phyloP scores from a whole-genome alignment of 2,113 vertebrate genomes.

The Bos indicus region DNA sequence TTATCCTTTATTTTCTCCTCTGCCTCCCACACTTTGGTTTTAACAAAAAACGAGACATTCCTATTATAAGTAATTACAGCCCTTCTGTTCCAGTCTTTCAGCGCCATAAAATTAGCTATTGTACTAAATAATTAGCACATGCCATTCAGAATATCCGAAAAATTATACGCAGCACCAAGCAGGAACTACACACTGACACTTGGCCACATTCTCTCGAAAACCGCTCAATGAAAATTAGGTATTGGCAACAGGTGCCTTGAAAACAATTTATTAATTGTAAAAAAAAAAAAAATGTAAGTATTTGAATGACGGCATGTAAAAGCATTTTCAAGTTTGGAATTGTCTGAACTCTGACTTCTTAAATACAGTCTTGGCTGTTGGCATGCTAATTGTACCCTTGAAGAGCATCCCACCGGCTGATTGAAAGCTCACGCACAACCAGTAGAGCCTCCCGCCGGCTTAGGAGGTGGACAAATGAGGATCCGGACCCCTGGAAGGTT shows the following conservation, averaged over 20 bases:
- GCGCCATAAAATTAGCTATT: slow-evolving; percentile 84
- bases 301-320: slow-evolving; percentile 71
- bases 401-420: slow-evolving; percentile 49
- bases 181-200: slow-evolving; percentile 82
- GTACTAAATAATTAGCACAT: slow-evolving; percentile 89
- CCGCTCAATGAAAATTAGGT: slow-evolving; percentile 79
- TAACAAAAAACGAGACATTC: slow-evolving; percentile 79
- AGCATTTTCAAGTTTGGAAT: slow-evolving; percentile 70
- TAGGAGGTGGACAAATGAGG: neutral
- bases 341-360: slow-evolving; percentile 77
- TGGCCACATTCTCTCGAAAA: slow-evolving; percentile 72
- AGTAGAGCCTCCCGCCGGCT: neutral
- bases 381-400: slow-evolving; percentile 67
- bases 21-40: slow-evolving; percentile 77
- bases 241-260: slow-evolving; percentile 80
- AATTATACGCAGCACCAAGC: slow-evolving; percentile 88
- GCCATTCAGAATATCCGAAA: slow-evolving; percentile 85
- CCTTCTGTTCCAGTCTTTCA: slow-evolving; percentile 81
- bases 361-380: slow-evolving; percentile 68
- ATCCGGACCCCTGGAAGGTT: neutral
- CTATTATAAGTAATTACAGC: slow-evolving; percentile 83
- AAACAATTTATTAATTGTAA: slow-evolving; percentile 79
- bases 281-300: slow-evolving; percentile 33
- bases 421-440: accelerated
- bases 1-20: slow-evolving; percentile 69